Base-by-base conservation (phyloP, 2,797 vertebrate genomes). In the Harpagifer antarcticus region DNA sequence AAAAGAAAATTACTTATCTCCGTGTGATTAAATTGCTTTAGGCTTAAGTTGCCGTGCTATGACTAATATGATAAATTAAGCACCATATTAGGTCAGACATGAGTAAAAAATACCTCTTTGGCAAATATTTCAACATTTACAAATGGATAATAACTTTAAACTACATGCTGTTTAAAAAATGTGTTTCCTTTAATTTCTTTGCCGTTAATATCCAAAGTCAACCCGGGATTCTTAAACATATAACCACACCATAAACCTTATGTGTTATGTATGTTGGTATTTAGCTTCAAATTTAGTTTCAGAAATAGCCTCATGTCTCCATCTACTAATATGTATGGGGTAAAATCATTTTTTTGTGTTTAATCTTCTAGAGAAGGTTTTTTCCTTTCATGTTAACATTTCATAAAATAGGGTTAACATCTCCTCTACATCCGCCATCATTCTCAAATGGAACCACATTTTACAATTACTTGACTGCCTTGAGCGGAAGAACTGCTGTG, bases 401-500 rank as follows among this genome's bases (percentile, higher is more conserved):
- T 49, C 40, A 53, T 54, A 37, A 45, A 50, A 69, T 7, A 56
- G 31, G 43, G 33, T 56, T 64, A 23, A 37, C 44, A 27, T 47
- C 53, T 68, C 33, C 50, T n/a, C 3, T 23, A 15, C 17, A 15
- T 37, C 16, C 13, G 15, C 17, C 45, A 12, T 57, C 5, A 11
- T 31, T 44, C 33, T 15, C n/a, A 56, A 66, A 61, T 54, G 33
- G 11, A 23, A 59, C 13, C 20, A 45, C 20, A 59, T 70, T 50
- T 65, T 43, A 70, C 19, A 64, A 53, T 47, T 23, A n/a, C 40
- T 62, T 74, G 16, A 49, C 5, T 9, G 68, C 47, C 37, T 23
- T 9, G 15, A 52, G 23, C 50, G 0, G 37, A 68, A 40, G 40
- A 57, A 17, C 17, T 3, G 15, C 71, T 44, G 64, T 11, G 68